These are phyloP conservation scores for Prionace glauca DNA, from an alignment of 2,797 vertebrate species.

Conservation along the genomic window DNA sequence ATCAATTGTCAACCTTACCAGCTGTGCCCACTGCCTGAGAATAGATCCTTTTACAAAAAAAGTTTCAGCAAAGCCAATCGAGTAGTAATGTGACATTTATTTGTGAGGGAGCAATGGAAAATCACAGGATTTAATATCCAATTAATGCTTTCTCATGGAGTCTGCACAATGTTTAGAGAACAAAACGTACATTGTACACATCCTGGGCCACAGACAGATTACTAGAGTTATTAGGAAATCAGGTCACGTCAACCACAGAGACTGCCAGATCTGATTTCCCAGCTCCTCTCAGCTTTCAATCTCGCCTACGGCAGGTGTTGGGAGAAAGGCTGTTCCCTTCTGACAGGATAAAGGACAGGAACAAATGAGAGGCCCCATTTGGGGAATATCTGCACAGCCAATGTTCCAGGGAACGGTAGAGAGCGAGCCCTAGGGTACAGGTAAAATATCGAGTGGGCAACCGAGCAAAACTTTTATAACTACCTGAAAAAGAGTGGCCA, in stretches of 20 bases:
- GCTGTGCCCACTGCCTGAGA: background rate
- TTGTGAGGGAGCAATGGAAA: background rate
- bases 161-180: background rate
- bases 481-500: background rate
- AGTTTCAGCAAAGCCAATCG: background rate
- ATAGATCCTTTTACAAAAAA: background rate
- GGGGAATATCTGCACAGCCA: background rate
- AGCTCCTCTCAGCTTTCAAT: background rate
- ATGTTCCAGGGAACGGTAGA: background rate
- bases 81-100: background rate
- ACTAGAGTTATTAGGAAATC: background rate
- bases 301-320: background rate
- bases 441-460: background rate
- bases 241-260: background rate
- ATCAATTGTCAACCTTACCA: background rate
- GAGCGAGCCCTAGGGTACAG: background rate
- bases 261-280: background rate
- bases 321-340: background rate
- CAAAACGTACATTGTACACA: background rate
- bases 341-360: background rate
- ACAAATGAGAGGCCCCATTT: background rate
- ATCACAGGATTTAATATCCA: background rate
- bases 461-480: background rate
- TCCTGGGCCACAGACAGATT: background rate
- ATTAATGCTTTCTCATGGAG: background rate